Percentiles rank a stretch among this genome's conserved stretches.
phyloP scores from a whole-genome alignment of 1,140 invertebrate species.

The Ericerus pela region DNA sequence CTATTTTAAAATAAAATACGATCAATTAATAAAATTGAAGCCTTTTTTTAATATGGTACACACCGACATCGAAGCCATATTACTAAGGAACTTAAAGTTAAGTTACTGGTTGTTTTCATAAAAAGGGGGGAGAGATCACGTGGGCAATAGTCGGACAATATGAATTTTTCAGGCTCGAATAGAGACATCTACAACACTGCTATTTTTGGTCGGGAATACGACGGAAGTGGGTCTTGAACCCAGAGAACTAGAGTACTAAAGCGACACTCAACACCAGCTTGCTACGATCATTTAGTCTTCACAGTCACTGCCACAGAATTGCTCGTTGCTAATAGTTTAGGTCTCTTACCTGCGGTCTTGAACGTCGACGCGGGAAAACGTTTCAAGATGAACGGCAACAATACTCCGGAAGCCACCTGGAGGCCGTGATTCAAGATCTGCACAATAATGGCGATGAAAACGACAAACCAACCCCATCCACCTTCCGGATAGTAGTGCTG shows the following conservation, averaged over 20 bases:
- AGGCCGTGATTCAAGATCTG: constrained; percentile 37
- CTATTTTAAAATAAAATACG: too few species aligned
- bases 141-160: constrained; percentile 6
- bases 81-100: too few species aligned
- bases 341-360: constrained; percentile 22
- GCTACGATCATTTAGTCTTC: not conserved
- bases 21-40: too few species aligned
- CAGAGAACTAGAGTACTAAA: not conserved
- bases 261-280: not conserved
- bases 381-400: constrained; percentile 25
- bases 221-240: not conserved
- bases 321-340: not conserved
- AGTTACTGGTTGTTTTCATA: too few species aligned
- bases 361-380: constrained; percentile 20
- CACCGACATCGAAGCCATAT: too few species aligned
- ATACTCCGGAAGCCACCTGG: constrained; percentile 33
- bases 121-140: too few species aligned
- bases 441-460: constrained; percentile 36
- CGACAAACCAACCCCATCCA: constrained; percentile 49
- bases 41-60: too few species aligned
- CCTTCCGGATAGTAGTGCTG: constrained; percentile 50
- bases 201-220: too few species aligned
- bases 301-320: not conserved
- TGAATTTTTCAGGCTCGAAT: too few species aligned
- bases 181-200: too few species aligned